Conservation (phyloP, 2,888 invertebrate genomes). For the Phengaris arion region DNA sequence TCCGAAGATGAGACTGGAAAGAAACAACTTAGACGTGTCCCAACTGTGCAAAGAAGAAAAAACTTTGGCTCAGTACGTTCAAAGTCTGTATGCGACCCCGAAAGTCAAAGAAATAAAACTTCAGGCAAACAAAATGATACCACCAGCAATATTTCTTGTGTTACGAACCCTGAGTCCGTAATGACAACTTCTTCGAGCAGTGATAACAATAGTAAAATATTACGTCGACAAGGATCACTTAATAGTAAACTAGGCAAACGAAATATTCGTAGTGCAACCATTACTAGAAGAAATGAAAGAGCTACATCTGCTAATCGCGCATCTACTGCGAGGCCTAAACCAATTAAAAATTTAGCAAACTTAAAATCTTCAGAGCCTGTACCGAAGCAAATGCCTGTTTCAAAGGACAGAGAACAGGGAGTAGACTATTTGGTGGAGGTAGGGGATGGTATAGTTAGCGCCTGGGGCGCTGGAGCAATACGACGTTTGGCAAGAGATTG, state of each 20-base stretch:
- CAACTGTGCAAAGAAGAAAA: constrained; percentile 64
- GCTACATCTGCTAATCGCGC: constrained; percentile 78
- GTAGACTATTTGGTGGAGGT: constrained; percentile 95
- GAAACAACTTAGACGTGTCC: constrained; percentile 59
- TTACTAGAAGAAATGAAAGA: constrained; percentile 66
- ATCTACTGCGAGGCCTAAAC: constrained; percentile 82
- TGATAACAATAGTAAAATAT: constrained; percentile 63
- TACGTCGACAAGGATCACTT: constrained; percentile 64
- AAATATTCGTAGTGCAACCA: constrained; percentile 74
- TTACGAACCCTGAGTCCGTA: constrained; percentile 66
- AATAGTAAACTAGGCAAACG: constrained; percentile 62
- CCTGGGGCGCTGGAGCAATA: constrained; percentile 93
- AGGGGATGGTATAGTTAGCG: constrained; percentile 88
- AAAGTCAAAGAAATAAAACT: constrained; percentile 57
- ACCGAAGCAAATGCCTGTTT: constrained; percentile 66
- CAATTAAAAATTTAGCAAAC: constrained; percentile 70
- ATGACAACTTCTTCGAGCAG: constrained; percentile 72
- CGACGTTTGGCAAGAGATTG: constrained; percentile 89
- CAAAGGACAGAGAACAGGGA: constrained; percentile 87
- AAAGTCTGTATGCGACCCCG: constrained; percentile 74
- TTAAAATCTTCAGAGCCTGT: constrained; percentile 75
- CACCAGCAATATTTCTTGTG: constrained; percentile 67
- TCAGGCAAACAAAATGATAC: constrained; percentile 61
- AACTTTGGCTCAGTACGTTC: constrained; percentile 68
- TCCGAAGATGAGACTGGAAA: constrained; percentile 69